Evolutionary conservation across 2,888 invertebrate genomes (phyloP).

Genomic region (Drosophila testacea): DNA sequence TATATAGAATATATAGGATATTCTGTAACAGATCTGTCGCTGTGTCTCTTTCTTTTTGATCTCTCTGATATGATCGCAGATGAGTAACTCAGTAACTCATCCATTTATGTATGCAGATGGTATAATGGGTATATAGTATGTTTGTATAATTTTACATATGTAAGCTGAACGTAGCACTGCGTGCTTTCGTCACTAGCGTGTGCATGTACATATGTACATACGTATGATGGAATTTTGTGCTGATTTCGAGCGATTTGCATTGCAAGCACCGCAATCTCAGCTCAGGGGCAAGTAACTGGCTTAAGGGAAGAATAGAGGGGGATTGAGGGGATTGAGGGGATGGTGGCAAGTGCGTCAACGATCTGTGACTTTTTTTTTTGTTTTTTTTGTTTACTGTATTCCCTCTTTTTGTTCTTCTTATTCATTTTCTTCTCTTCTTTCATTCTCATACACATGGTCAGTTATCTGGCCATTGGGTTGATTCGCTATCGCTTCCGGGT

Average conservation of each 20-base stretch:
- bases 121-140: background rate
- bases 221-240: constrained; percentile 13
- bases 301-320: background rate
- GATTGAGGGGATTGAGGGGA: background rate
- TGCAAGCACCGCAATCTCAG: constrained; percentile 40
- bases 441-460: constrained; percentile 39
- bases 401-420: constrained; percentile 10
- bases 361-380: constrained; percentile 24
- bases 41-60: background rate
- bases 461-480: constrained; percentile 46
- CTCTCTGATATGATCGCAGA: constrained; percentile 6
- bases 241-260: constrained; percentile 39
- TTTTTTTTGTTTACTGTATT: constrained; percentile 14
- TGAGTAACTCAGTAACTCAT: constrained; percentile 5
- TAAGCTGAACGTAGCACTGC: background rate
- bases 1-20: background rate
- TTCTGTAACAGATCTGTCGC: constrained; percentile 6
- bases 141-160: constrained; percentile 10
- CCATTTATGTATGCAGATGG: constrained; percentile 3
- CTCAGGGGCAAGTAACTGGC: constrained; percentile 49
- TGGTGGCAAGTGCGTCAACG: constrained; percentile 41
- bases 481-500: constrained; percentile 59
- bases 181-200: too few species aligned
- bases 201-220: background rate
- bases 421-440: constrained; percentile 8